Base-by-base conservation (phyloP, 2,113 vertebrate genomes). In the Bufo gargarizans region DNA sequence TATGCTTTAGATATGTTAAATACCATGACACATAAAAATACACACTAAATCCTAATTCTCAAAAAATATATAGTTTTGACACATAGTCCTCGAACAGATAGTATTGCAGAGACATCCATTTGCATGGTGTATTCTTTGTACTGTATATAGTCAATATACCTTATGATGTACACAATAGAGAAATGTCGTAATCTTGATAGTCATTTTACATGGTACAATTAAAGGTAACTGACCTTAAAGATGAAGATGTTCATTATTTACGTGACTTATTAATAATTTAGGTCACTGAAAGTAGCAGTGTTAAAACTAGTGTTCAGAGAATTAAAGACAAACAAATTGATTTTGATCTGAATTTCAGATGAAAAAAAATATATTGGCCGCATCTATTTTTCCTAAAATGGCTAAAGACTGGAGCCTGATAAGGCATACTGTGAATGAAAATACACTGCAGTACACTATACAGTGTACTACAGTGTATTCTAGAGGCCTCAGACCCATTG, bases 1-100 rank as follows among this genome's bases (percentile, higher is more conserved):
- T 63, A 77, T 87, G 53, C 77, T 14, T 72, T 58, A 82, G 59
- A 82, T 87, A 82, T 82, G 84, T 86, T 86, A 77, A 86, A 61
- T 86, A 61, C 72, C 55, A 77, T 63, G 53, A 59, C 84, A 77
- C 71, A 85, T 85, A 61, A 86, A 86, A 50, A 61, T 22, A 59
- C 11, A 86, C 6, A 77, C 33, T 63, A 50, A 47, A 76, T 85
- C 58, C 16, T 45, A 8, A 22, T 16, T 59, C 22, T 22, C 12
- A 22, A 58, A 74, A 76, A 59, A 76, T 10, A 77, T 77, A 58
- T 58, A 16, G 1, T 55, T 85, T 86, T 86, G 71, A 63, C 59
- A 65, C n/a, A 50, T 77, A 50, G 2, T 4, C 16, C 4, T 16
- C 12, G 17, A 0, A 53, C n/a, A 56, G 56, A 53, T 50, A 69